phyloP scores from a whole-genome alignment of 2,797 vertebrate species.

The Etheostoma perlongum region DNA sequence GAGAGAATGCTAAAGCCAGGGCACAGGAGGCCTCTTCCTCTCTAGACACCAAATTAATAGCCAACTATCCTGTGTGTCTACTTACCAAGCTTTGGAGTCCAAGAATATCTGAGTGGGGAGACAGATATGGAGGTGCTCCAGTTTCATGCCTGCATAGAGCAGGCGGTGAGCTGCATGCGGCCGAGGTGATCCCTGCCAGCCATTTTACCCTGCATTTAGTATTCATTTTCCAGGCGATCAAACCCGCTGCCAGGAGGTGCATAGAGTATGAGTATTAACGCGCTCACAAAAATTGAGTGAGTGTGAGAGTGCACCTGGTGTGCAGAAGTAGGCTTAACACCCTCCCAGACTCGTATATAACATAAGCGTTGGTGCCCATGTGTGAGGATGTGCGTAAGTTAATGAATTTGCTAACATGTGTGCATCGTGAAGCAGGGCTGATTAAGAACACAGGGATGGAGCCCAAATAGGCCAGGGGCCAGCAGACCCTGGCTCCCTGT shows the following conservation, averaged over 20 bases:
- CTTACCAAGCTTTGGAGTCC: slow-evolving; percentile 41
- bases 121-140: slow-evolving; percentile 59
- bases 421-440: slow-evolving; percentile 52
- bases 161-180: slow-evolving; percentile 50
- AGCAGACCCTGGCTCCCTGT: slow-evolving; percentile 55
- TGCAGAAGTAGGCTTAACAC: slow-evolving; percentile 49
- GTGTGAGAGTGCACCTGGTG: slow-evolving; percentile 38
- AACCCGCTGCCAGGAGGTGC: slow-evolving; percentile 72
- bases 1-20: slow-evolving; percentile 60
- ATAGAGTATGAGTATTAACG: slow-evolving; percentile 45
- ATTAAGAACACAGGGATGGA: slow-evolving; percentile 63
- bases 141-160: slow-evolving; percentile 63
- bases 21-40: slow-evolving; percentile 39
- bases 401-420: slow-evolving; percentile 63
- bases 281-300: slow-evolving; percentile 35
- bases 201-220: slow-evolving; percentile 80
- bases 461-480: slow-evolving; percentile 72
- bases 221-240: slow-evolving; percentile 82
- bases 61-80: slow-evolving; percentile 51
- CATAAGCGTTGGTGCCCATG: slow-evolving; percentile 38
- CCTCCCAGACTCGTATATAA: slow-evolving; percentile 45
- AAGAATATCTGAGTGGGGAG: slow-evolving; percentile 68
- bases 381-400: slow-evolving; percentile 27
- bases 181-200: slow-evolving; percentile 81
- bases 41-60: slow-evolving; percentile 41